A percentile compares a stretch with the other conserved stretches of the same genome.
phyloP scores from a whole-genome alignment of 2,888 invertebrate species.

The Athalia rosae region DNA sequence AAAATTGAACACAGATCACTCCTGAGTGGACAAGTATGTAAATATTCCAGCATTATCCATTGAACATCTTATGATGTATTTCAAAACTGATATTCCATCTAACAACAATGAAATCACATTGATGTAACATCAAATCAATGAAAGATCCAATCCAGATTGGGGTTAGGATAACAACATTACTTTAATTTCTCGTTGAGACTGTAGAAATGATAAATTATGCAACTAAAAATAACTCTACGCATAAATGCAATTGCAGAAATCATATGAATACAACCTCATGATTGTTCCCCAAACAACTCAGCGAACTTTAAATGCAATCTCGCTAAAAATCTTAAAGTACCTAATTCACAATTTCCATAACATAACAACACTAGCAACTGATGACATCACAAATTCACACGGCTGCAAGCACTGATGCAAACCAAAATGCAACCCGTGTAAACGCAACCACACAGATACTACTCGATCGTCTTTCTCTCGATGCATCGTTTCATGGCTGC shows the following conservation, averaged over 20 bases:
- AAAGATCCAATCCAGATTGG: constrained; percentile 12
- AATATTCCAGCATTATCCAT: neutral
- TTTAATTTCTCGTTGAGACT: constrained; percentile 13
- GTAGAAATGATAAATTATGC: neutral
- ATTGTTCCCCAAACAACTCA: constrained; percentile 8
- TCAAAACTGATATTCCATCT: neutral
- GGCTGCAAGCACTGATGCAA: neutral
- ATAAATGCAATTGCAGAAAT: neutral
- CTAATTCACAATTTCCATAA: constrained; percentile 52
- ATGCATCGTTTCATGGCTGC: no score
- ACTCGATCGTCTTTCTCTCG: neutral
- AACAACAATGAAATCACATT: neutral
- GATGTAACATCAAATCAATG: neutral
- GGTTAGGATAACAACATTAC: constrained; percentile 35
- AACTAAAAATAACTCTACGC: neutral
- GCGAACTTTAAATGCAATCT: constrained; percentile 14
- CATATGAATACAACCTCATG: constrained; percentile 24
- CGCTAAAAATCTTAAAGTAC: constrained; percentile 46
- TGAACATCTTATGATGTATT: neutral
- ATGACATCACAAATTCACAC: constrained; percentile 27
- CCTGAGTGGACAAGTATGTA: no score
- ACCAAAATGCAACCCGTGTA: neutral
- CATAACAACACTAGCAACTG: constrained; percentile 52
- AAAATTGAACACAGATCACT: neutral
- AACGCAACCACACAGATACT: constrained; percentile 21